Base-by-base conservation (phyloP, 2,797 vertebrate species). In the Myotis pilosus region DNA sequence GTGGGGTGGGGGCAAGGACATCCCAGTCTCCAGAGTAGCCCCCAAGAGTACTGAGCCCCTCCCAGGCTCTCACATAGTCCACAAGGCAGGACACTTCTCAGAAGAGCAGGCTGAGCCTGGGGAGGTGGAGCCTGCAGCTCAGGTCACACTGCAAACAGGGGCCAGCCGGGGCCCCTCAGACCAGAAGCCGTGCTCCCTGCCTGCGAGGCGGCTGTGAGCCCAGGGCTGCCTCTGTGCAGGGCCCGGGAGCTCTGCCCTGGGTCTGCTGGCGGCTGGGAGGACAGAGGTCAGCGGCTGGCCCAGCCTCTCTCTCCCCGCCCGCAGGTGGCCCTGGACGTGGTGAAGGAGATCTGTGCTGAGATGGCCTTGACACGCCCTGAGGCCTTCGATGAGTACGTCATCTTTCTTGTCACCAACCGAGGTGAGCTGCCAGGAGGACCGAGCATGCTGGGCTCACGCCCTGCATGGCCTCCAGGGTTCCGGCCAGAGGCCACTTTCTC, bases 311-410 rank as follows among this genome's bases (percentile, higher is more conserved):
- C 30, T 8, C 55, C 22, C 19, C 75, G 41, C 36, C 19, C 90
- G 44, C 93, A 99, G 99, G 99, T 99, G 92, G 99, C 99, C 87
- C 97, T 99, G 96, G 99, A 99, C 1, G 99, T 98, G 20, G 99
- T 99, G 0, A 99, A 99, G 97, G 99, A 99, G 96, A 98, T 99
- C 80, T 99, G 99, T 96, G 98, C 97, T 2, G 99, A 99, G 97
- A 99, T 99, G 99, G 99, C 98, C 11, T 98, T 99, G 23, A 98
- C 99, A 41, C 98, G 98, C n/a, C 96, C 97, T 0, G 99, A 99
- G 97, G 99, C 99, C 44, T 96, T 99, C 44, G 98, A 99, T 0
- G 99, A 99, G 96, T 99, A 99, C 71, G 99, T 99, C 83, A 96
- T 99, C 95, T 99, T 99, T 1, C 98, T 99, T 79, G 99, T 99